These are phyloP conservation scores for Macrotis lagotis DNA, from an alignment of 2,113 vertebrate species.

Conservation along the genomic window DNA sequence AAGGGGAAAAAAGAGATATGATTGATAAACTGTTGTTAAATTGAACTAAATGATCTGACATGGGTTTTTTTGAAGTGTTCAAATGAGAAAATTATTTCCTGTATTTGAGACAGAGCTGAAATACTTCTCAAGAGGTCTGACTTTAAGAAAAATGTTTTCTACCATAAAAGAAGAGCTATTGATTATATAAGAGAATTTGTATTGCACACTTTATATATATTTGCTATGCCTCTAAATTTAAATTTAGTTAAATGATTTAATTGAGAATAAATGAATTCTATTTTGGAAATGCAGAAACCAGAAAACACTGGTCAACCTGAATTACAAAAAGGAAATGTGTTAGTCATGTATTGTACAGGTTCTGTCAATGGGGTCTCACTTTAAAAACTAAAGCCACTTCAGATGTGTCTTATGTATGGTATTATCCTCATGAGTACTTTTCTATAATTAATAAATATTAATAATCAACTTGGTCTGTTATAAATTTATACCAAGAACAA, in stretches of 20 bases:
- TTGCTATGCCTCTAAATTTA: not conserved
- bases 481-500: not conserved
- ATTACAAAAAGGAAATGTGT: not conserved
- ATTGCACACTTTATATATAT: not conserved
- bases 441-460: not conserved
- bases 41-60: accelerated
- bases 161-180: not conserved
- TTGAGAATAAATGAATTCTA: not conserved
- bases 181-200: not conserved
- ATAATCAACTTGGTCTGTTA: not conserved
- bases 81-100: not conserved
- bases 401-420: not conserved
- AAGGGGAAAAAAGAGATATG: not conserved
- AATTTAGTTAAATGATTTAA: not conserved
- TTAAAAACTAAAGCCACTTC: not conserved
- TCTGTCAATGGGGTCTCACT: not conserved
- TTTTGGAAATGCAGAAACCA: not conserved
- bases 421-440: not conserved
- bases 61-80: not conserved
- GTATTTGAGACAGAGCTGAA: accelerated
- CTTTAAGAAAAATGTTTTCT: not conserved
- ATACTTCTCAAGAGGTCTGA: not conserved
- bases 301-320: not conserved
- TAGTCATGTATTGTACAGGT: not conserved
- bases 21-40: not conserved